Evolutionary conservation across 1,140 invertebrate genomes (phyloP), one percentile per base, ranked within the genome.

Genomic region (Trialeurodes vaporariorum): DNA sequence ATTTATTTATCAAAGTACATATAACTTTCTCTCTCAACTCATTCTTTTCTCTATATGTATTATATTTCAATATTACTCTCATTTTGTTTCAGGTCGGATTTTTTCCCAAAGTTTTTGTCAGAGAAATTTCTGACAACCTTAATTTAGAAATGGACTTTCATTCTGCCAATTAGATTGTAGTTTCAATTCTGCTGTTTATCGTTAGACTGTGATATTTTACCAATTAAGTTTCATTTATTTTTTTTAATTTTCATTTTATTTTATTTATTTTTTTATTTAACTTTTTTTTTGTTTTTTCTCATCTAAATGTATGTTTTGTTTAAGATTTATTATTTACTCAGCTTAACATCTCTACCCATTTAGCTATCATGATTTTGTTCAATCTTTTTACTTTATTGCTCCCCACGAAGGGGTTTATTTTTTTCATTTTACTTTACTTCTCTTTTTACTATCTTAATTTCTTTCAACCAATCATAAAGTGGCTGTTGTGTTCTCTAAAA

Each of bases 61-160:
- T n/a, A n/a, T n/a, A n/a, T n/a, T n/a, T n/a, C n/a, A n/a, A n/a
- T n/a, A n/a, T n/a, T n/a, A n/a, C n/a, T n/a, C n/a, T n/a, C 68
- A 21, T 12, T 71, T 61, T 69, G 25, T 75, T 76, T 67, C 73
- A 83, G 75, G 77, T 86, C 71, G 85, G 85, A 21, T 86, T 85
- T 70, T 86, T 86, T 68, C 85, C 85, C 25, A 86, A 86, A 72
- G 83, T 83, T 61, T 86, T 85, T 71, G 84, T 86, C 1, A 79
- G 82, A 70, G 84, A 76, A 71, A 64, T 73, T n/a, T 69, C 72
- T 1, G 71, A 74, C 64, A 74, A 65, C 11, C 67, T 72, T 40
- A 69, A 69, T 40, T 9, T 49, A 9, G 34, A 49, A 49, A 49
- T 49, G 34, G 34, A 49, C 34, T 49, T 49, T 17, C 34, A 49